Base-by-base conservation (phyloP, 2,797 vertebrate species). In the Avahi laniger region DNA sequence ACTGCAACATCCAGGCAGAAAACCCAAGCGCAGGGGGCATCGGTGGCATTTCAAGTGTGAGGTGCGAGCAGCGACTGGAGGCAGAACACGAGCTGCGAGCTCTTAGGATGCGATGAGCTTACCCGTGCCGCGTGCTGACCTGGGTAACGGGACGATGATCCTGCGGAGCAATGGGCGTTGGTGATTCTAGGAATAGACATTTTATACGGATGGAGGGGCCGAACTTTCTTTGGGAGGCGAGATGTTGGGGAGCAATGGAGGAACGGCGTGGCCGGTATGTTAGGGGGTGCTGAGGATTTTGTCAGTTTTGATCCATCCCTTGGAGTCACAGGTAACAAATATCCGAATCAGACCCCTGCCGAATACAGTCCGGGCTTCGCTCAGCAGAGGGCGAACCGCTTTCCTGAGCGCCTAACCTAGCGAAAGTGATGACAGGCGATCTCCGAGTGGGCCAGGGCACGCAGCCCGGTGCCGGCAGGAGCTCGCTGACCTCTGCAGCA, bases 71-170 rank as follows among this genome's bases (percentile, higher is more conserved):
- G 59, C 2, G 7, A 6, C 6, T 24, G 63, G 70, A 46, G 88
- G 46, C 3, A 48, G n/a, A 15, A 30, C 1, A 6, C 1, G 3
- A 4, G 41, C n/a, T 18, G 18, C 0, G 0, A 54, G 24, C 35
- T 50, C 33, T 54, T n/a, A 67, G 85, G 50, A 20, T 13, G 7
- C 2, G 22, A 67, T n/a, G 3, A 30, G 20, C 28, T 28, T 52
- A 61, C 7, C 46, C 7, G 3, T 14, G 57, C 4, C 33, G 17
- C 43, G 0, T 4, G 10, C 20, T n/a, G 28, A 24, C 67, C 69
- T 12, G 0, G 1, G 11, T 70, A 70, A 10, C 22, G 70, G 41
- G 22, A 79, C 18, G 17, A 33, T 13, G 38, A 59, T 8, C 15
- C 63, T 1, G 5, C 18, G 28, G 22, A 33, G 67, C 30, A 22